These are phyloP conservation scores for Mus minutoides DNA, from an alignment of 2,797 vertebrate species.

Conservation along the genomic window DNA sequence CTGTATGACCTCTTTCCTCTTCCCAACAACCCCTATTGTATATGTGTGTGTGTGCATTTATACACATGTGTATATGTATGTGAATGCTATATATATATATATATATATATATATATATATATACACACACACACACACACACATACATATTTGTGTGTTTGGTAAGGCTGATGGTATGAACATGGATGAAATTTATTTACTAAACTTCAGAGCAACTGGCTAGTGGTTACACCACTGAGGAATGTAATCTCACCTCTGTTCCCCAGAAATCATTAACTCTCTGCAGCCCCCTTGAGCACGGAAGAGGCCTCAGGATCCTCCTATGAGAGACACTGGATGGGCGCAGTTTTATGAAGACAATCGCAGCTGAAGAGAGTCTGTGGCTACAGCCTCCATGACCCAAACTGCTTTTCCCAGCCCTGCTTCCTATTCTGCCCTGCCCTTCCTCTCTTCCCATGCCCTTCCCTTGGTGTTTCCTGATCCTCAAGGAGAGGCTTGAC, in stretches of 20 bases:
- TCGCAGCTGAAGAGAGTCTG: background rate
- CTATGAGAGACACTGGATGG: no score
- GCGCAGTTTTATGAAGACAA: background rate
- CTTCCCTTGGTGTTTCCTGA: background rate
- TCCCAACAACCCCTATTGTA: background rate
- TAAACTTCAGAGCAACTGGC: background rate
- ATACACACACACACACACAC: no score
- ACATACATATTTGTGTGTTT: background rate
- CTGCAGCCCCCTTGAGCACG: no score
- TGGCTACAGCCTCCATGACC: no score
- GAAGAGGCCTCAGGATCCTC: background rate
- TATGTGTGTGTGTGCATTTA: background rate
- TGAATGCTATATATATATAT: no score
- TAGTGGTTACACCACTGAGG: background rate
- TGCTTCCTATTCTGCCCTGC: background rate
- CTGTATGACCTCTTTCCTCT: background rate
- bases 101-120: no score
- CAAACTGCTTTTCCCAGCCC: no score
- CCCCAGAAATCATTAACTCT: background rate
- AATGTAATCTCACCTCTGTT: background rate
- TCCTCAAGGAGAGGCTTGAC: fast-evolving
- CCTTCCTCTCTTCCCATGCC: background rate
- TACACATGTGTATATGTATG: background rate
- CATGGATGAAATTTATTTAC: background rate
- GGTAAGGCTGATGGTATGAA: background rate